Evolutionary conservation across 2,888 invertebrate genomes (phyloP).

Genomic region (Lasioglossum villosulum): DNA sequence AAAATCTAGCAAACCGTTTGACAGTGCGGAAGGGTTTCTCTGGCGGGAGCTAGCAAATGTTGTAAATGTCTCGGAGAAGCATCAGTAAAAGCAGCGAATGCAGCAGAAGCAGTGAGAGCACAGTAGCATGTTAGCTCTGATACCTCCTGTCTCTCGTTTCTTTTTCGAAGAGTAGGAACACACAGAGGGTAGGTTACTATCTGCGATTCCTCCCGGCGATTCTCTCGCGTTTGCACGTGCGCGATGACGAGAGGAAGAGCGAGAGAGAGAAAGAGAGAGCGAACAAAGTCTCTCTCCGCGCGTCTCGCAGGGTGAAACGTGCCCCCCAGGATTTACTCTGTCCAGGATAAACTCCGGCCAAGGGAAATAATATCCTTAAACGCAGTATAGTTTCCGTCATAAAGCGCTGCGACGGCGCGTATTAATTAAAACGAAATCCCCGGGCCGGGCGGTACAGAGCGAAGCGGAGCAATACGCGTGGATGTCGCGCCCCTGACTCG

Average conservation of each 20-base stretch:
- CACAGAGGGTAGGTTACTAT: not conserved
- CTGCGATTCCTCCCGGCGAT: not conserved
- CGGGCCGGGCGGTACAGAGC: not conserved
- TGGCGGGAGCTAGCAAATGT: not conserved
- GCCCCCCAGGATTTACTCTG: slow-evolving; percentile 53
- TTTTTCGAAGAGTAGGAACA: not conserved
- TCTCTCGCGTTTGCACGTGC: slow-evolving; percentile 8
- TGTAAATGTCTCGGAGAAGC: not conserved
- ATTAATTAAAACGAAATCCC: slow-evolving; percentile 50
- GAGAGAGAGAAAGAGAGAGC: not conserved
- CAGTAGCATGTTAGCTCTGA: not conserved
- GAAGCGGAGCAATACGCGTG: not conserved
- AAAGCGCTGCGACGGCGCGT: slow-evolving; percentile 34
- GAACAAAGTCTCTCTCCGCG: not conserved
- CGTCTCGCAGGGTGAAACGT: slow-evolving; percentile 1
- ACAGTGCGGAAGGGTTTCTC: not conserved
- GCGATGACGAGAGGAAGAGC: not conserved
- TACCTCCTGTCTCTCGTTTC: not conserved
- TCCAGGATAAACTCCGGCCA: slow-evolving; percentile 22
- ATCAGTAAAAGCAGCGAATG: not conserved
- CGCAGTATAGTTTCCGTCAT: slow-evolving; percentile 24
- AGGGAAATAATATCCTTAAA: slow-evolving; percentile 49
- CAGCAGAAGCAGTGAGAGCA: not conserved
- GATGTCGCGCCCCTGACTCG: not conserved
- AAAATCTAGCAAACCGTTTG: slow-evolving; percentile 4